Evolutionary conservation across 2,888 invertebrate species (phyloP).

Genomic region (Sesia bembeciformis): DNA sequence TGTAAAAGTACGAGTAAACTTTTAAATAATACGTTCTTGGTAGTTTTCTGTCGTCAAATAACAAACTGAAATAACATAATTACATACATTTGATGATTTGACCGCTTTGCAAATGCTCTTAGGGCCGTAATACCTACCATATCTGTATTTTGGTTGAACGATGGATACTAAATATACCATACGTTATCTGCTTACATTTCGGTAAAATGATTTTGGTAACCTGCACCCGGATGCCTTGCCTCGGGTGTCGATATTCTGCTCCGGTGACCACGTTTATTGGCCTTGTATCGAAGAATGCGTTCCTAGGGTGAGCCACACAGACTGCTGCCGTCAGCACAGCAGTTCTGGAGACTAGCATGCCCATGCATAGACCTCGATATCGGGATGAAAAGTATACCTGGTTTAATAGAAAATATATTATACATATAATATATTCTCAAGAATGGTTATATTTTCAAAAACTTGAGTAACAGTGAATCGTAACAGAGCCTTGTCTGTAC

Average conservation of each 20-base stretch:
- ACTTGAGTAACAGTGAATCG: no score
- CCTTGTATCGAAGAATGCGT: slow-evolving; percentile 22
- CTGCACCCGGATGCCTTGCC: slow-evolving; percentile 53
- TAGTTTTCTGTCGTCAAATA: no score
- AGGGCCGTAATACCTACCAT: not conserved
- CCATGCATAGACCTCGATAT: slow-evolving; percentile 49
- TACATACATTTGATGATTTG: no score
- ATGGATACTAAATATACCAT: not conserved
- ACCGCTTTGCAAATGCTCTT: no score
- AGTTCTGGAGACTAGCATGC: slow-evolving; percentile 38
- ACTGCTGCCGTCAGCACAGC: slow-evolving; percentile 51
- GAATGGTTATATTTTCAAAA: no score
- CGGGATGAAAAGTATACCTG: slow-evolving; percentile 50
- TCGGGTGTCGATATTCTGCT: slow-evolving; percentile 42
- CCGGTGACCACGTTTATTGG: slow-evolving; percentile 46
- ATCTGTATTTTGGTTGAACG: not conserved
- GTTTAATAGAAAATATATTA: not conserved
- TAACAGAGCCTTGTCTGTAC: no score
- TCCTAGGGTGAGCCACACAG: slow-evolving; percentile 36
- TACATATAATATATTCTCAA: no score
- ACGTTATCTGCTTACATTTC: slow-evolving; percentile 30
- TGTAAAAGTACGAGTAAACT: no score
- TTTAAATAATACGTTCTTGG: no score
- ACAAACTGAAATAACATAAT: no score
- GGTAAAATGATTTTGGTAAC: slow-evolving; percentile 48